Conservation (phyloP, 1,140 invertebrate species). For the Bombus confusus region DNA sequence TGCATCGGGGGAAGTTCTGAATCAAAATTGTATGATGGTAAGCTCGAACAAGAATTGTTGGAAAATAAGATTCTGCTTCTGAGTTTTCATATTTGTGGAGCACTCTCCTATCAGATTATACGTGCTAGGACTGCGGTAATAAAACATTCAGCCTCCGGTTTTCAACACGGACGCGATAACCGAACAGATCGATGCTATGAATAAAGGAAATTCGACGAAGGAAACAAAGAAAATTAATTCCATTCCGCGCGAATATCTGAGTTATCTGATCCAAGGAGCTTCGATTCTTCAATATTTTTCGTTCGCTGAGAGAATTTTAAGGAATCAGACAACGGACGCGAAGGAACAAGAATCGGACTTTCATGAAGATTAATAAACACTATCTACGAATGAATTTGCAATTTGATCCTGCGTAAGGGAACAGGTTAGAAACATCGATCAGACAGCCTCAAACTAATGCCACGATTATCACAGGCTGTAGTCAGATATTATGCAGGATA, state of each 20-base stretch:
- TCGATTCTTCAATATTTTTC: constrained; percentile 1
- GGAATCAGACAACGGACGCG: not conserved
- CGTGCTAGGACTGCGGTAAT: not conserved
- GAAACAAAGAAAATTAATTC: not conserved
- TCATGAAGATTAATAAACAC: constrained; percentile 70
- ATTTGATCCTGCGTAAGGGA: constrained; percentile 8
- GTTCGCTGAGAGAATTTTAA: not conserved
- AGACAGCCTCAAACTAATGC: not conserved
- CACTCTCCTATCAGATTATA: not conserved
- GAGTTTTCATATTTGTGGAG: not conserved
- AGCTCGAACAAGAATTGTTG: not conserved
- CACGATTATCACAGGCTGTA: constrained; percentile 20
- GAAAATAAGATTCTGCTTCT: not conserved
- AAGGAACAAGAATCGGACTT: constrained; percentile 58
- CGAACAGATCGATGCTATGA: not conserved
- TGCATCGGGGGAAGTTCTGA: not conserved
- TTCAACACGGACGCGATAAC: not conserved
- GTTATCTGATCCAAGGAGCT: not conserved
- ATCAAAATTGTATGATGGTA: constrained; percentile 3
- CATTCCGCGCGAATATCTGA: not conserved
- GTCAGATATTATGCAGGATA: constrained; percentile 57
- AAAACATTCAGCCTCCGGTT: not conserved
- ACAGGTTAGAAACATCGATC: not conserved
- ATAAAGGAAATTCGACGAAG: not conserved
- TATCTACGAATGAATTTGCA: constrained; percentile 21